Evolutionary conservation across 1,140 invertebrate species (phyloP).

Genomic region (Aphidius ervi): DNA sequence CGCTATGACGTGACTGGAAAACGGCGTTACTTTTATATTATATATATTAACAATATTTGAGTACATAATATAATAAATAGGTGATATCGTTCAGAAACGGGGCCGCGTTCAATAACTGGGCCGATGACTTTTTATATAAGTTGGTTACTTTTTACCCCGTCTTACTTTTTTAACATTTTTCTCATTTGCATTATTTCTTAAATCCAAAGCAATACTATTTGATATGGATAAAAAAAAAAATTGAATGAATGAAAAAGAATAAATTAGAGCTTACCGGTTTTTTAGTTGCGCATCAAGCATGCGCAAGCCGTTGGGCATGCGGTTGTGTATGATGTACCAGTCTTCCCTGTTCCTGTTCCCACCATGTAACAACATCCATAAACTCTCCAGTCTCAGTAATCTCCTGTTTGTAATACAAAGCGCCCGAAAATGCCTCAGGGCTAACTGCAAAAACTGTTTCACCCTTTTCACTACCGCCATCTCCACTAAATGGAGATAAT

Average conservation of each 20-base stretch:
- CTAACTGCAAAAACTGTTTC: constrained; percentile 43
- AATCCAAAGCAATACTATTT: constrained; percentile 12
- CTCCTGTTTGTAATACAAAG: constrained; percentile 57
- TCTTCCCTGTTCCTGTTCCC: constrained; percentile 58
- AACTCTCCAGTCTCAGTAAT: constrained; percentile 63
- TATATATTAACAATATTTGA: no score
- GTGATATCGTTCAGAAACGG: no score
- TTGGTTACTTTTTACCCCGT: no score
- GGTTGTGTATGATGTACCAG: constrained; percentile 40
- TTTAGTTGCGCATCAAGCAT: constrained; percentile 36
- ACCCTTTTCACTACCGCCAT: constrained; percentile 35
- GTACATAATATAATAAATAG: no score
- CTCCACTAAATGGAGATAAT: constrained; percentile 45
- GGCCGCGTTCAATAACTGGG: no score
- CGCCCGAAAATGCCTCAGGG: constrained; percentile 45
- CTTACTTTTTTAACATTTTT: no score
- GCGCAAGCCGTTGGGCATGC: constrained; percentile 47
- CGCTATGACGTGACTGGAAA: no score
- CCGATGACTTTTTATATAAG: no score
- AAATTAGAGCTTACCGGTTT: constrained; percentile 21
- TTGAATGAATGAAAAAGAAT: constrained; percentile 17
- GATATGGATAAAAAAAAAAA: constrained; percentile 7
- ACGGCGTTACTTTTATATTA: no score
- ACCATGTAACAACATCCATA: constrained; percentile 66
- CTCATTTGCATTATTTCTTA: constrained; percentile 13